These are phyloP conservation scores for Tokudaia muenninki DNA, from an alignment of 2,797 vertebrate species.

Conservation along the genomic window DNA sequence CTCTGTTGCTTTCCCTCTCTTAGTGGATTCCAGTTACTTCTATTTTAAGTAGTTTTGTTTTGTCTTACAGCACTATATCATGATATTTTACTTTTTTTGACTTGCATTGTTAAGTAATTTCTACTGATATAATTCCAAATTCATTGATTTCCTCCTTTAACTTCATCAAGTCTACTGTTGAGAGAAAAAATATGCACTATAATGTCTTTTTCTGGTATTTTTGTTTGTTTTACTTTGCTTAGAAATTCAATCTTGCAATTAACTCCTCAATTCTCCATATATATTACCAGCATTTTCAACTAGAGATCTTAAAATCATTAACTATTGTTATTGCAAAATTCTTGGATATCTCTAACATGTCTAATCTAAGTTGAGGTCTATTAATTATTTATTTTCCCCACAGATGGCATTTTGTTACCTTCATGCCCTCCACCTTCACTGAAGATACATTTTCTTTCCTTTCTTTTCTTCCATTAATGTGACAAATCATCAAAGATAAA, in stretches of 20 bases:
- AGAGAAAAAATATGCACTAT: background rate
- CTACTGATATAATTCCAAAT: background rate
- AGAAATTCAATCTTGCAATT: background rate
- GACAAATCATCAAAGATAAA: background rate
- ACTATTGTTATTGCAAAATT: background rate
- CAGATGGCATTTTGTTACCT: background rate
- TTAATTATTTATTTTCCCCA: background rate
- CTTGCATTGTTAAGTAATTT: background rate
- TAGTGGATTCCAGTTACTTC: background rate
- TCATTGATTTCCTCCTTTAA: background rate
- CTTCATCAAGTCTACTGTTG: background rate
- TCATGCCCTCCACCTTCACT: accelerated
- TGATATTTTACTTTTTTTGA: background rate
- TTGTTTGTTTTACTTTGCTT: background rate
- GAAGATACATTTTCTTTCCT: background rate
- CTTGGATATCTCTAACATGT: background rate
- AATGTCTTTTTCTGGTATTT: background rate
- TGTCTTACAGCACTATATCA: background rate
- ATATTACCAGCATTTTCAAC: background rate
- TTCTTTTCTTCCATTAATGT: background rate
- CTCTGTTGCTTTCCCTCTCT: background rate
- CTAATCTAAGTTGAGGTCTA: background rate
- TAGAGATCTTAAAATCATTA: background rate
- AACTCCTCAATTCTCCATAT: background rate
- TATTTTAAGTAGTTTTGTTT: background rate